Percentiles rank a stretch among this genome's conserved stretches.
These are phyloP conservation scores for Epinotia demarniana DNA, from an alignment of 2,888 invertebrate genomes.

Conservation along the genomic window DNA sequence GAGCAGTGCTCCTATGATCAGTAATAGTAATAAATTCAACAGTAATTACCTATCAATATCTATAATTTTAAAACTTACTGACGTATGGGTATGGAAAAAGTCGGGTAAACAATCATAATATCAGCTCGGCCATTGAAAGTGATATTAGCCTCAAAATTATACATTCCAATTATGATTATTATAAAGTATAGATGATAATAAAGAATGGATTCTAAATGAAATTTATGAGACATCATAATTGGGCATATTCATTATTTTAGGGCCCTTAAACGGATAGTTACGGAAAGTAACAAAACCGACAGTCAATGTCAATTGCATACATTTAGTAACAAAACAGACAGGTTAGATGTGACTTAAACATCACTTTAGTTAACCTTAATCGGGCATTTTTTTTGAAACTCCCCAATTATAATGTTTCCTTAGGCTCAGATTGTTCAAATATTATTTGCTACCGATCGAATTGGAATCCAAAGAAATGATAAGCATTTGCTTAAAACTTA, in stretches of 20 bases:
- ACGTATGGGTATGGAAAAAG: not conserved
- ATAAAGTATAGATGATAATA: too few species aligned
- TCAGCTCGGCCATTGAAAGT: not conserved
- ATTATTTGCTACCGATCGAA: not conserved
- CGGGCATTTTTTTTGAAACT: too few species aligned
- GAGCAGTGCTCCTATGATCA: not conserved
- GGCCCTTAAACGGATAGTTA: too few species aligned
- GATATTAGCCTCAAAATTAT: slow-evolving; percentile 28
- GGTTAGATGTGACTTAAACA: too few species aligned
- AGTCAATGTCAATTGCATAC: too few species aligned
- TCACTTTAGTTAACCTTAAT: too few species aligned
- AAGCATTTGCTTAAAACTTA: not conserved
- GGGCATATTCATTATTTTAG: too few species aligned
- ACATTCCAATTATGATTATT: slow-evolving; percentile 20
- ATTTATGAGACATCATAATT: not conserved
- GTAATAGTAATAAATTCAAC: not conserved
- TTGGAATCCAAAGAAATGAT: not conserved
- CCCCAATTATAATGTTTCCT: not conserved
- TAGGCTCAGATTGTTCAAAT: not conserved
- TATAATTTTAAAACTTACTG: not conserved
- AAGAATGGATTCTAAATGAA: too few species aligned
- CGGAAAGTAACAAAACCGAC: too few species aligned
- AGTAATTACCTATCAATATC: not conserved
- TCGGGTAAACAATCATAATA: not conserved
- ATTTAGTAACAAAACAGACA: too few species aligned